A percentile compares a stretch with the other conserved stretches of the same genome.
Evolutionary conservation across 2,888 invertebrate species (phyloP).

Genomic region (Hymenopus coronatus): DNA sequence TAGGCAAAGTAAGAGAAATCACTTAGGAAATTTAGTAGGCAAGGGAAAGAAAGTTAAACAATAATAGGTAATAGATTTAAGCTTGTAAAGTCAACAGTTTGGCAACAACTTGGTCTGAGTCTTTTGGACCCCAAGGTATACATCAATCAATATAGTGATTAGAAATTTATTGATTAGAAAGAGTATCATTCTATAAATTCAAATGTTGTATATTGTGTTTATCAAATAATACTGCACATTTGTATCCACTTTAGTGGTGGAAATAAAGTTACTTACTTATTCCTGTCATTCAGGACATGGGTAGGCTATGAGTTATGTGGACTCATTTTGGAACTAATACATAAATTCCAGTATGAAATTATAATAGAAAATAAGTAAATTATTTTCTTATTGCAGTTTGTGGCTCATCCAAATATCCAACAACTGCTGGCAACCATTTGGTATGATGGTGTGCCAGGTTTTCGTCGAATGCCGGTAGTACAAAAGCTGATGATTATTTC

Average conservation of each 20-base stretch:
- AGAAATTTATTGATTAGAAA: too few relatives aligned
- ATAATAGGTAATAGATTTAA: too few relatives aligned
- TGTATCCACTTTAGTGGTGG: not conserved
- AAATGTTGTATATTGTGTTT: too few relatives aligned
- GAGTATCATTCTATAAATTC: too few relatives aligned
- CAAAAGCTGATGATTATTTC: conserved; percentile 72
- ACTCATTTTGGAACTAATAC: not conserved
- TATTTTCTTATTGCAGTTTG: conserved; percentile 61
- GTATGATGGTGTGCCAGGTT: conserved; percentile 95
- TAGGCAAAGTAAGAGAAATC: too few relatives aligned
- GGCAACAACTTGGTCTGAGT: too few relatives aligned
- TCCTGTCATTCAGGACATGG: not conserved
- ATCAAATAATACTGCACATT: not conserved
- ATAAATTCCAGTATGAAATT: not conserved
- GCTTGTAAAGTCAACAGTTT: too few relatives aligned
- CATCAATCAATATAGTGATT: too few relatives aligned
- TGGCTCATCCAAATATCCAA: conserved; percentile 93
- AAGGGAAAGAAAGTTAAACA: too few relatives aligned
- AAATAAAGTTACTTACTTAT: too few relatives aligned
- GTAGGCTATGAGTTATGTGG: not conserved
- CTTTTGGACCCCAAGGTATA: too few relatives aligned
- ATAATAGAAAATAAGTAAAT: not conserved
- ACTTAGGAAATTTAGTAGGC: too few relatives aligned
- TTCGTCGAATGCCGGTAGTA: conserved; percentile 73
- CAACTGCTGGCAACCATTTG: conserved; percentile 87